Base-by-base conservation (phyloP, 1,140 invertebrate species). In the Pseudoatta argentina region DNA sequence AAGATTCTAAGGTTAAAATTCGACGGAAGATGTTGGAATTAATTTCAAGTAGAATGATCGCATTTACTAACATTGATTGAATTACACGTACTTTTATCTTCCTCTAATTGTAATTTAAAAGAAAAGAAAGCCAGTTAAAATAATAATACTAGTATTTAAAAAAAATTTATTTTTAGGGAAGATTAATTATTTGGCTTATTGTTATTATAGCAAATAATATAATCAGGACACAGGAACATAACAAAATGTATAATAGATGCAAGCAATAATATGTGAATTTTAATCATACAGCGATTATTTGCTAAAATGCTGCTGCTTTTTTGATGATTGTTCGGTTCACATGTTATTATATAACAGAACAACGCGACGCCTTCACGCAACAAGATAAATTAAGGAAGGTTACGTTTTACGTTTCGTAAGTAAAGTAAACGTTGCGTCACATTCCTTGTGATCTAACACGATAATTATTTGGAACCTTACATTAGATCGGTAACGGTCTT, bases 401-500 rank as follows among this genome's bases (percentile, higher is more conserved):
- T 24, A 24, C 24, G 24, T 24, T 24, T 71, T 81, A 69, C 27
- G 44, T 44, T 77, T 75, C 0, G 3, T 34, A 10, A 44, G 48
- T 66, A 73, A 85, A 66, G 64, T 21, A 78, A 85, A 72, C 73
- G 30, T 53, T 34, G 27, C 48, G n/a, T 16, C 44, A 14, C 61
- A 66, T 30, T 66, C 7, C 1, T 12, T 14, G 12, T 39, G 82
- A 88, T 88, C 72, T 63, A 67, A 24, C 59, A 10, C n/a, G 24
- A 18, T 16, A 53, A 30, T 66, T 30, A 16, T 78, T 39, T 63
- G 48, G 21, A 57, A 48, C 51, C 63, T 53, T n/a, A 27, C 48
- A 14, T 30, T 16, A 87, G 53, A 59, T 77, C 64, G n/a, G 18
- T 51, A 75, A 85, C 55, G 34, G 64, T 66, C 34, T 53, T 85